Base-by-base conservation (phyloP, 2,797 vertebrate genomes). In the Austrolebias charrua region DNA sequence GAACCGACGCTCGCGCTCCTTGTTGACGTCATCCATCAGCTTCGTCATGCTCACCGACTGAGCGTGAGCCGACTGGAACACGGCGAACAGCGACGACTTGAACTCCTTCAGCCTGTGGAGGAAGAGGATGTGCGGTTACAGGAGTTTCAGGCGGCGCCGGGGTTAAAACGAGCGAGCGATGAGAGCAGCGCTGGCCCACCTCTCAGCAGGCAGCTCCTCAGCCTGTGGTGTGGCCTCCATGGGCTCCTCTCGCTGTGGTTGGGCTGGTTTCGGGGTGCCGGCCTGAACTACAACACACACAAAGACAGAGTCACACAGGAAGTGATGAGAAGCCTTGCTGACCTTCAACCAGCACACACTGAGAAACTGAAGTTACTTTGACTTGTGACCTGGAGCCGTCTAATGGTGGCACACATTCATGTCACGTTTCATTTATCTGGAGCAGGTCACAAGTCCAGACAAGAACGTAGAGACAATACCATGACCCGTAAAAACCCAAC, bases 31-130 rank as follows among this genome's bases (percentile, higher is more conserved):
- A 3, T 93, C 92, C 84, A 93, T 94, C 76, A 97, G 56, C 0
- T 2, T 76, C 14, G 78, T 83, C 94, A 97, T 88, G 68, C 93
- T 93, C 71, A 98, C 93, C 0, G 96, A 98, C 89, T 99, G 96
- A 0, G 96, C 93, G 0, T 98, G 96, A 40, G 93, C 89, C 0
- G 94, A 85, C 74, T 87, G 94, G 91, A 99, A 99, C 16, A 95
- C 94, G 0, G 93, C 92, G 38, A 98, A 89, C 54, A 99, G 89
- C 0, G 94, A 94, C 0, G 87, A 89, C 86, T 98, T 99, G 92
- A 99, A 99, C 0, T 91, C 92, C 78, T 98, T 98, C 82, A 99
- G 71, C 86, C 98, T 24, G 24, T 24, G 24, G 24, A 24, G 3
- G 24, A 24, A 24, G 12, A 19, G 19, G 47, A 18, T 5, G 3